Conservation (phyloP, 2,888 invertebrate genomes). For the Galerucella calmariensis region DNA sequence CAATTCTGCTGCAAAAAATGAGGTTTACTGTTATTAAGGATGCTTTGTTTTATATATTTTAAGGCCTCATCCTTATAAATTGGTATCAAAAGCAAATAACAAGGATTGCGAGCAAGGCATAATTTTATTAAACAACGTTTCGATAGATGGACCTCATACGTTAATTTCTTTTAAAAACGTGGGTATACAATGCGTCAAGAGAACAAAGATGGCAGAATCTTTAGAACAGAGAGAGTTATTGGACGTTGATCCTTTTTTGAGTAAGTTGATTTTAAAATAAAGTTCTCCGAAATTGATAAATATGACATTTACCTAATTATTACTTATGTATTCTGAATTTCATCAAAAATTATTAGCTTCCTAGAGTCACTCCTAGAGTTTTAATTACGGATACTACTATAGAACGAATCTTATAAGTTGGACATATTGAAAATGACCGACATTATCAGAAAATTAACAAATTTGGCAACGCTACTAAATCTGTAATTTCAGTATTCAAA, state of each 20-base stretch:
- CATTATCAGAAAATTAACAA: too few relatives aligned
- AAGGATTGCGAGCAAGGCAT: constrained; percentile 37
- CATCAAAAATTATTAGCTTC: too few relatives aligned
- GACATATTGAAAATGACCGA: too few relatives aligned
- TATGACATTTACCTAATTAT: background rate
- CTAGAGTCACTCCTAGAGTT: too few relatives aligned
- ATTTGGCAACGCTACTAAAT: too few relatives aligned
- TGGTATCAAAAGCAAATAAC: constrained; percentile 38
- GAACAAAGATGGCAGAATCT: constrained; percentile 86
- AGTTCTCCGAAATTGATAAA: background rate
- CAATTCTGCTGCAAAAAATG: too few relatives aligned
- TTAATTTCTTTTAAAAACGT: constrained; percentile 77
- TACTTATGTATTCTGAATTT: too few relatives aligned
- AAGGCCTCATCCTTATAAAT: constrained; percentile 44
- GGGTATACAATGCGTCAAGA: constrained; percentile 94
- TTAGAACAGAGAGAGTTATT: constrained; percentile 80
- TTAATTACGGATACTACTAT: too few relatives aligned
- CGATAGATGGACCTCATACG: constrained; percentile 20
- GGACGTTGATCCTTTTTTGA: constrained; percentile 89
- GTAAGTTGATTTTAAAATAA: constrained; percentile 69
- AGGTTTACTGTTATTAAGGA: background rate
- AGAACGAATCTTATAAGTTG: too few relatives aligned
- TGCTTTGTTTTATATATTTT: constrained; percentile 15
- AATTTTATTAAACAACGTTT: constrained; percentile 20
- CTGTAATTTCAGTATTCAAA: too few relatives aligned